Base-by-base conservation (phyloP, 2,113 vertebrate species). In the Ondatra zibethicus region DNA sequence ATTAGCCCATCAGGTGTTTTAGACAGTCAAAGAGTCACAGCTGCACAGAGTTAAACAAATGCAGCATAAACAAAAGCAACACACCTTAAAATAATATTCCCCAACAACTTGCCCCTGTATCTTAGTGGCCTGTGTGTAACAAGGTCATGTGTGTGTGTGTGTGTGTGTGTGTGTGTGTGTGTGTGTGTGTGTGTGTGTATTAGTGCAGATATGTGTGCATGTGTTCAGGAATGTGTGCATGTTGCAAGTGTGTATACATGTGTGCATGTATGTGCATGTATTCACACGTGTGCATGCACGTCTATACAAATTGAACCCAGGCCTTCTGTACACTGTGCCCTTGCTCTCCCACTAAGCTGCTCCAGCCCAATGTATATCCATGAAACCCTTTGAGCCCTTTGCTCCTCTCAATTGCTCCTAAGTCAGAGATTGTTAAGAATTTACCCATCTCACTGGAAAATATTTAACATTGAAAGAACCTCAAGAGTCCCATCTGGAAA, bases 391-490 rank as follows among this genome's bases (percentile, higher is more conserved):
- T 55, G 31, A 70, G 72, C n/a, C 42, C 84, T 93, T 85, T 76
- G 3, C 42, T 93, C 76, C 84, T 80, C 95, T 95, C 25, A 1
- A 29, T 73, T 65, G 84, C 39, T 61, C 70, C 63, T 52, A 68
- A 52, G n/a, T 70, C 29, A 47, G 47, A 93, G 96, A 93, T 97
- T 81, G 77, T 96, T 96, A 78, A 95, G 63, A 96, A 82, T n/a
- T 45, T 87, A 90, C 7, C 36, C 75, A 94, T 92, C 85, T 92
- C 93, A 95, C 90, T 94, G 73, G 80, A 93, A 96, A 97, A 95
- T 97, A 97, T 97, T 97, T 96, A 96, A 97, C 88, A 76, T 13
- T 95, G 91, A 92, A 82, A 88, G 65, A 85, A 97, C 70, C 92
- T 96, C 89, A 85, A 96, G 93, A 97, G 87, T 61, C 91, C 92